Evolutionary conservation across 2,113 vertebrate genomes (phyloP).

Genomic region (Anoplopoma fimbria): DNA sequence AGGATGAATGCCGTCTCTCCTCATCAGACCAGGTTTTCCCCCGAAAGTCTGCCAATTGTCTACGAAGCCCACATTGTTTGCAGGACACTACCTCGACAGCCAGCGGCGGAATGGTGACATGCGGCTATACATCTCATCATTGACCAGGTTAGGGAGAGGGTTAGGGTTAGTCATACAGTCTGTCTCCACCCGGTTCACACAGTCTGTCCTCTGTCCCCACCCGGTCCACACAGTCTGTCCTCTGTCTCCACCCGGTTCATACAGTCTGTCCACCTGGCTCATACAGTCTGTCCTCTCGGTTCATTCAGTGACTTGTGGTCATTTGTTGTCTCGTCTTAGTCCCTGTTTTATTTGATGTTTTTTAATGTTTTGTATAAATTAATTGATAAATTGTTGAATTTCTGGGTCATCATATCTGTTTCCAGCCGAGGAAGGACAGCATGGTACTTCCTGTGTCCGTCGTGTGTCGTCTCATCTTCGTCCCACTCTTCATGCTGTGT

Average conservation of each 20-base stretch:
- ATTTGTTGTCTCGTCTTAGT: slow-evolving; percentile 80
- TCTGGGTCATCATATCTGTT: background rate
- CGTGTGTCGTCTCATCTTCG: slow-evolving; percentile 78
- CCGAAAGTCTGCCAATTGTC: no score
- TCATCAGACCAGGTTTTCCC: no score
- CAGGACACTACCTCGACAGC: no score
- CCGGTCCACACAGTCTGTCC: no score
- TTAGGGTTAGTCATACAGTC: no score
- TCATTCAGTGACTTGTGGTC: slow-evolving; percentile 40
- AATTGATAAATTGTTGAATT: background rate
- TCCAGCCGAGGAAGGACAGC: slow-evolving; percentile 76
- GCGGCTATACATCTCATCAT: no score
- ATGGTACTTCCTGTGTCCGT: slow-evolving; percentile 82
- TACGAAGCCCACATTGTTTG: no score
- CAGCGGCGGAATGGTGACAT: no score
- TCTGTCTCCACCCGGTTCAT: background rate
- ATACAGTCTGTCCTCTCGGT: background rate
- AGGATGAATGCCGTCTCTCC: no score
- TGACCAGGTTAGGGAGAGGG: no score
- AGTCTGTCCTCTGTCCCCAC: no score
- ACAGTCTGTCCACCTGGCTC: background rate
- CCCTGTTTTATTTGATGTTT: slow-evolving; percentile 87
- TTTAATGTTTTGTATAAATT: slow-evolving; percentile 76
- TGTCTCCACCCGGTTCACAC: no score
- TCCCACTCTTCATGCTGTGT: slow-evolving; percentile 89